These are phyloP conservation scores for Sturnus vulgaris DNA, from an alignment of 2,113 vertebrate genomes.

Conservation along the genomic window DNA sequence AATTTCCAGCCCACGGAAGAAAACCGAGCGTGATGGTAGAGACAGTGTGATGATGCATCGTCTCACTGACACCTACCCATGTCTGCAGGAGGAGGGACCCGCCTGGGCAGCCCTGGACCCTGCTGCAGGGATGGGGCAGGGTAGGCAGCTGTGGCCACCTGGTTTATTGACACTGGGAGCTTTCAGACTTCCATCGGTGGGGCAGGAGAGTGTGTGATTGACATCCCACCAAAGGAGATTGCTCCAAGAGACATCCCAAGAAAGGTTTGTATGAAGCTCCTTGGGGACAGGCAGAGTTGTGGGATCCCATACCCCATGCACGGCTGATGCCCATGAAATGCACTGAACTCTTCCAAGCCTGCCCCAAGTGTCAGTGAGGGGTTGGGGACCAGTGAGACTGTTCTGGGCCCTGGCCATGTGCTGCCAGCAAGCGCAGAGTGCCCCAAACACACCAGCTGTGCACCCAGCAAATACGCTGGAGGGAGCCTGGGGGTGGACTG, in stretches of 20 bases:
- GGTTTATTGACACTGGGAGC: neutral
- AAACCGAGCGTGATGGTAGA: neutral
- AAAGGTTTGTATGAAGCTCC: neutral
- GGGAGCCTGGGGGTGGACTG: neutral
- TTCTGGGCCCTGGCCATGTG: neutral
- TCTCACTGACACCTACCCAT: neutral
- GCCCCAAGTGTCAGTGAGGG: neutral
- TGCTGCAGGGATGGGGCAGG: neutral
- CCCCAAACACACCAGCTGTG: neutral
- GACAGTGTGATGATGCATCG: neutral
- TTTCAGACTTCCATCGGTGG: neutral
- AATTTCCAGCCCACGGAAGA: conserved; percentile 23
- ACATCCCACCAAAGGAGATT: neutral
- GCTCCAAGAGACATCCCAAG: neutral
- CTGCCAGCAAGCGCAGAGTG: neutral
- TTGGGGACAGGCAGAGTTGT: neutral
- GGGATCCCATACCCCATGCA: neutral
- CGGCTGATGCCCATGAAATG: neutral
- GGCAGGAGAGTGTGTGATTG: neutral
- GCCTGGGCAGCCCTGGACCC: neutral
- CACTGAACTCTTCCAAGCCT: neutral
- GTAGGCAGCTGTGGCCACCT: rapidly evolving
- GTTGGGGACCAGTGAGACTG: neutral
- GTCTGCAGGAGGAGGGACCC: neutral
- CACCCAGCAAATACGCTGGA: neutral